These are phyloP conservation scores for Karalla daura DNA, from an alignment of 2,797 vertebrate genomes.

Conservation along the genomic window DNA sequence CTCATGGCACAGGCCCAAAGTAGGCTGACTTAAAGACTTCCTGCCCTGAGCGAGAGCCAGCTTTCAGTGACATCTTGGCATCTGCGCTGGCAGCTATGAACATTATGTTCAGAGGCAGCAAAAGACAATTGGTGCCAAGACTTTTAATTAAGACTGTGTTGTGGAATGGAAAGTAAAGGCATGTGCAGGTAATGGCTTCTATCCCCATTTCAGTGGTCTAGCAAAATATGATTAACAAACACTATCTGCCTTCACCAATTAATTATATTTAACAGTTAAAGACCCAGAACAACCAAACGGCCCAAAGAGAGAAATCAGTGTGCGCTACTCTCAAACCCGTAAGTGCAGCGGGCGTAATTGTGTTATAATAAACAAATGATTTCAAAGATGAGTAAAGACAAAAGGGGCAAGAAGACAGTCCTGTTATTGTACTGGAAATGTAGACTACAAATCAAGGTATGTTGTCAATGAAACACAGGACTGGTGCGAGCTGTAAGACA, in stretches of 20 bases:
- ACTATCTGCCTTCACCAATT: conserved; percentile 59
- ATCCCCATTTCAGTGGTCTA: conserved; percentile 60
- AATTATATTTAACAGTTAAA: conserved; percentile 75
- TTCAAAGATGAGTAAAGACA: conserved; percentile 27
- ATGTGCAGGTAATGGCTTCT: conserved; percentile 69
- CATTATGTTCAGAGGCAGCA: conserved; percentile 67
- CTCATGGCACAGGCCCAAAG: conserved; percentile 71
- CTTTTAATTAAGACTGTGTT: conserved; percentile 75
- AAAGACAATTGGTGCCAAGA: conserved; percentile 68
- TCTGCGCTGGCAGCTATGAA: conserved; percentile 61
- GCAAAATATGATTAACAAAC: conserved; percentile 73
- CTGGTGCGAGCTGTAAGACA: neutral
- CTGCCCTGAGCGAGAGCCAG: conserved; percentile 63
- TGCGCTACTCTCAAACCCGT: conserved; percentile 29
- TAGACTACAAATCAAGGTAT: neutral
- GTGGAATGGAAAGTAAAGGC: conserved; percentile 64
- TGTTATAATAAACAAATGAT: conserved; percentile 37
- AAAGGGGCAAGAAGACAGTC: neutral
- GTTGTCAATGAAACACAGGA: neutral
- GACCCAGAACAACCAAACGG: conserved; percentile 56
- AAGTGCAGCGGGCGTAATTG: conserved; percentile 45
- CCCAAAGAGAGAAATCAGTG: conserved; percentile 46
- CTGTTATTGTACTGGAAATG: neutral
- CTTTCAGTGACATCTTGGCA: conserved; percentile 72
- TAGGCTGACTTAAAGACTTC: conserved; percentile 75